A percentile compares a stretch with the other conserved stretches of the same genome.
Conservation (phyloP, 2,797 vertebrate genomes). For the Yasuhikotakia modesta region DNA sequence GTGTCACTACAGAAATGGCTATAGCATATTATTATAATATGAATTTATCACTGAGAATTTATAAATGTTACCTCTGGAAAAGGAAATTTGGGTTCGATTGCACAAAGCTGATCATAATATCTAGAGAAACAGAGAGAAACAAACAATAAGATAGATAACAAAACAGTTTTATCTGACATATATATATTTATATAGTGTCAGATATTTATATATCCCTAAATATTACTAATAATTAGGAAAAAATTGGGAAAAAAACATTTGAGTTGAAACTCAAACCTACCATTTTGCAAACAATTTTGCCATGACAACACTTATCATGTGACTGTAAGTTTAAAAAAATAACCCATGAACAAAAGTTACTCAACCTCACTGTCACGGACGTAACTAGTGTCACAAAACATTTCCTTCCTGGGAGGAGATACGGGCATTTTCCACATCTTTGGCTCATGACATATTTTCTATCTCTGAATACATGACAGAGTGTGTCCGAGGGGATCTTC, state of each 20-base stretch:
- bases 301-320: slow-evolving; percentile 25
- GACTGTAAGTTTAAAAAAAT: slow-evolving; percentile 6
- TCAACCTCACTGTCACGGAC: neutral
- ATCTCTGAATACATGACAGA: neutral
- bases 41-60: no score
- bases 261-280: neutral
- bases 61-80: slow-evolving; percentile 91
- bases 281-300: neutral
- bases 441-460: neutral
- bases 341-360: neutral
- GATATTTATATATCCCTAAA: no score
- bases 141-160: neutral
- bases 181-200: no score
- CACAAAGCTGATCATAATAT: slow-evolving; percentile 96
- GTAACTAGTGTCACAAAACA: neutral
- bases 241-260: neutral
- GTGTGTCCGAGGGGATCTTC: neutral
- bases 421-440: neutral
- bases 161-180: neutral
- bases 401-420: slow-evolving; percentile 4
- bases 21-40: neutral
- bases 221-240: neutral
- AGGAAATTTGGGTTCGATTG: slow-evolving; percentile 96
- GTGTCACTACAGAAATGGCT: neutral
- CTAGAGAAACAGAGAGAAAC: slow-evolving; percentile 67